Percentiles rank a stretch among this genome's conserved stretches.
Evolutionary conservation across 2,113 vertebrate genomes (phyloP).

Genomic region (Sinocyclocheilus grahami): DNA sequence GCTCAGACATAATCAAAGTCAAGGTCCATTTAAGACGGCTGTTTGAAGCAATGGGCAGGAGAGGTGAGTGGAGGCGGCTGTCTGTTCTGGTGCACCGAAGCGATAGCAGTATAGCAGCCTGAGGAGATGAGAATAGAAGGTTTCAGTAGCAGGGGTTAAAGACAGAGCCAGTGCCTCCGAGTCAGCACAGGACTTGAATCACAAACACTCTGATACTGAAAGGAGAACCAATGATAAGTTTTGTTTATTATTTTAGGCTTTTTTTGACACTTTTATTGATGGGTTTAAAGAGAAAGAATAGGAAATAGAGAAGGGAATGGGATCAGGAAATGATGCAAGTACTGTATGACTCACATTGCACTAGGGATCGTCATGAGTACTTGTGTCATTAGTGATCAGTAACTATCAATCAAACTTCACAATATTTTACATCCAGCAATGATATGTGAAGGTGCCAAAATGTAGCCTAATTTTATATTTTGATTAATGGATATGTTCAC

Average conservation of each 20-base stretch:
- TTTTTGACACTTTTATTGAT: background rate
- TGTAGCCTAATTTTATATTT: no score
- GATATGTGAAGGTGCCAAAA: no score
- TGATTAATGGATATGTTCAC: no score
- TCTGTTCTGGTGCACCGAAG: constrained; percentile 7
- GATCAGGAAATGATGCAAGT: no score
- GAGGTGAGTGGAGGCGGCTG: background rate
- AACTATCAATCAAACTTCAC: no score
- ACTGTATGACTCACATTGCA: no score
- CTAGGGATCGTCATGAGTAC: no score
- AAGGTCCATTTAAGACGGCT: constrained; percentile 63
- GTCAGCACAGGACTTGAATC: background rate
- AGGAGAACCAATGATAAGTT: background rate
- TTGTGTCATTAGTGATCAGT: no score
- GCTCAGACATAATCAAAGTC: constrained; percentile 65
- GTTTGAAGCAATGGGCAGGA: background rate
- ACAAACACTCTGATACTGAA: constrained; percentile 17
- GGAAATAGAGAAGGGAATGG: no score
- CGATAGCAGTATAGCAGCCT: background rate
- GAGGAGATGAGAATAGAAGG: background rate
- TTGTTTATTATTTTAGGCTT: constrained; percentile 13
- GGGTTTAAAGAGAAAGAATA: no score
- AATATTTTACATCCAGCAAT: no score
- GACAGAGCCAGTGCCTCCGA: background rate
- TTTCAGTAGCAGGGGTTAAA: constrained; percentile 4